A percentile compares a stretch with the other conserved stretches of the same genome.
Conservation (phyloP, 37 sponge, comb jelly and placozoan species). For the Aplysina aerophoba region DNA sequence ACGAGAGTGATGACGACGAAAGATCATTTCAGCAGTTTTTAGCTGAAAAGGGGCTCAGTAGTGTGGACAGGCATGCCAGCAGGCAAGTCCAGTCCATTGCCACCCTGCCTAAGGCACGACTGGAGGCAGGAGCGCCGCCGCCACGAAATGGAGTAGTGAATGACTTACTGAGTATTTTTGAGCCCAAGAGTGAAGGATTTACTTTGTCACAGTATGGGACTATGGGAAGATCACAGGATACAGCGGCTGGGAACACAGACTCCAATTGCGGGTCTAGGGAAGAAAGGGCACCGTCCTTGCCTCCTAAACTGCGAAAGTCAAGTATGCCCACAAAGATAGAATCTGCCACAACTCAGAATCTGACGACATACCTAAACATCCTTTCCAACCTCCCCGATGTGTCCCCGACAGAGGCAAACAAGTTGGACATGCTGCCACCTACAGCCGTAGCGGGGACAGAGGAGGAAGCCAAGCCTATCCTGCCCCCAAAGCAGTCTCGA, state of each 20-base stretch:
- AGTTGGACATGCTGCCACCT: constrained; percentile 10
- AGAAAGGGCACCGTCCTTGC: constrained; percentile 19
- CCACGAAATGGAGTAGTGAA: constrained; percentile 4
- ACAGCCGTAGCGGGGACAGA: neutral
- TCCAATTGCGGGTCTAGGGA: neutral
- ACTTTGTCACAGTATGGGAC: neutral
- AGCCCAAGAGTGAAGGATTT: neutral
- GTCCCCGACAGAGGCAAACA: too few relatives aligned
- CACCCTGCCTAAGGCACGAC: constrained; percentile 5
- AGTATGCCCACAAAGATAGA: neutral
- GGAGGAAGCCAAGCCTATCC: constrained; percentile 30
- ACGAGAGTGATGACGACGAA: neutral
- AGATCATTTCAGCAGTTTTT: constrained; percentile 12
- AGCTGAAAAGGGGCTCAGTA: neutral
- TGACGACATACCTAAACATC: constrained; percentile 4
- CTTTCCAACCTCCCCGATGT: neutral
- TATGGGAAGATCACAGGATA: neutral
- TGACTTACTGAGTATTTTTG: constrained; percentile 10
- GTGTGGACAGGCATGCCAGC: too few relatives aligned
- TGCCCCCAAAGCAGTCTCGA: constrained; percentile 46
- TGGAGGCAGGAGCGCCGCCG: neutral
- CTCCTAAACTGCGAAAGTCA: constrained; percentile 8
- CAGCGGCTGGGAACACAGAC: too few relatives aligned
- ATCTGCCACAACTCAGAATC: neutral
- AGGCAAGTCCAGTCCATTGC: neutral